These are phyloP conservation scores for Cladopsammia gracilis DNA, from an alignment of 64 coral and sea anemone species.

Conservation along the genomic window DNA sequence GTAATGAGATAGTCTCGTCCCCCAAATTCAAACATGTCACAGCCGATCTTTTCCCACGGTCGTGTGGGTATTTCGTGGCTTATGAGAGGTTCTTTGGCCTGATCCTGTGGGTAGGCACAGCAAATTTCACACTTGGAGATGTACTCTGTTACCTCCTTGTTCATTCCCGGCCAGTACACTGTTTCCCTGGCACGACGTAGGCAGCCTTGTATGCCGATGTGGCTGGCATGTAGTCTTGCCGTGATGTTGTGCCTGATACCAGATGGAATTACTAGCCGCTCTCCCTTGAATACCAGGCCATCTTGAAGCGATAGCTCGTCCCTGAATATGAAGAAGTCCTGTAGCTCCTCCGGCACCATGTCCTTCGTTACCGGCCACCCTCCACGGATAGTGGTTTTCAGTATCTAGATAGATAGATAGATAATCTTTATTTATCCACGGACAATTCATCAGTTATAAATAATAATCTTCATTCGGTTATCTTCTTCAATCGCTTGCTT, in stretches of 20 bases:
- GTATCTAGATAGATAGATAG: too few species aligned
- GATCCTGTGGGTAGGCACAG: neutral
- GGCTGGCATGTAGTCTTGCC: neutral
- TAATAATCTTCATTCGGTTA: too few species aligned
- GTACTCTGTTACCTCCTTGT: neutral
- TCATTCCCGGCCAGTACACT: neutral
- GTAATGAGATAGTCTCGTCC: neutral
- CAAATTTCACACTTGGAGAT: neutral
- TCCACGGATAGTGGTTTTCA: too few species aligned
- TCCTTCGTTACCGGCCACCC: neutral
- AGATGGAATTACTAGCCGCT: neutral
- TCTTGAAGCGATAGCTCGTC: neutral
- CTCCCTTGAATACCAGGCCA: neutral
- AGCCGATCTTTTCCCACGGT: conserved; percentile 11
- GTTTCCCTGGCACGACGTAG: too few species aligned
- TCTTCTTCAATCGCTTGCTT: too few species aligned
- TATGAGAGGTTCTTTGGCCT: neutral
- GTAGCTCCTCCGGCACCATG: neutral
- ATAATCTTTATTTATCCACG: too few species aligned
- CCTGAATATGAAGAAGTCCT: neutral
- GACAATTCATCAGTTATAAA: too few species aligned
- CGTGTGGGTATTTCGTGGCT: neutral
- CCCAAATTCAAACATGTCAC: conserved; percentile 19
- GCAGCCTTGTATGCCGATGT: neutral
- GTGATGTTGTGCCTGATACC: neutral